Conservation (phyloP, 2,797 vertebrate species). For the Enteromius afrohamiltoni region DNA sequence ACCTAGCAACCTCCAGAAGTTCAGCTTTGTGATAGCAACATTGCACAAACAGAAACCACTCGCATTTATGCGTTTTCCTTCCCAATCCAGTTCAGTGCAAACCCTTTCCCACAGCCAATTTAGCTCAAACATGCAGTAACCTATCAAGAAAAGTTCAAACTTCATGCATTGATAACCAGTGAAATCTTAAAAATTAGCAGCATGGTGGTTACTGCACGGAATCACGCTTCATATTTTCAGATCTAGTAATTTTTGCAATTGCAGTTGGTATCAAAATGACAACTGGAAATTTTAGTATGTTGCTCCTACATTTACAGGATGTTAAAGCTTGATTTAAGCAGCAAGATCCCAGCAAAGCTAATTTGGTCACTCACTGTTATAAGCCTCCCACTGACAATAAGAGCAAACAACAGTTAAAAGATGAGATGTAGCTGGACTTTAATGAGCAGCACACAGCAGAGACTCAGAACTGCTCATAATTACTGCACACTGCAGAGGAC, state of each 20-base stretch:
- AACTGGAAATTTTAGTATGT: background rate
- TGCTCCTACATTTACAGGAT: background rate
- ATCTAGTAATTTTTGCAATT: background rate
- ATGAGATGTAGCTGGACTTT: conserved; percentile 50
- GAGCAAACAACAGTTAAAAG: conserved; percentile 43
- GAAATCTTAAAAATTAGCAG: background rate
- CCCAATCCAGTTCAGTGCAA: background rate
- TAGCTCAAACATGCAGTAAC: background rate
- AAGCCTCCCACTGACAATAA: background rate
- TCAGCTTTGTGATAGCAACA: background rate
- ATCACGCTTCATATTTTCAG: background rate
- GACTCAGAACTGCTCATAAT: conserved; percentile 62
- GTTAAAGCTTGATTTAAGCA: conserved; percentile 15
- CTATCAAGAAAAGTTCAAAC: background rate
- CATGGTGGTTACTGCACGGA: background rate
- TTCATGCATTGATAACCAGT: background rate
- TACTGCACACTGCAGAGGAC: conserved; percentile 57
- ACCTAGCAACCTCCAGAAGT: background rate
- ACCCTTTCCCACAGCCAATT: background rate
- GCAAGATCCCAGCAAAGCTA: background rate
- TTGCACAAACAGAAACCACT: background rate
- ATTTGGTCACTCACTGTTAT: conserved; percentile 20
- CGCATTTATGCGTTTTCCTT: background rate
- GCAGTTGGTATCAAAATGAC: background rate
- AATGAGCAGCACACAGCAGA: conserved; percentile 57